These are phyloP conservation scores for Piaya cayana DNA, from an alignment of 2,113 vertebrate species.

Conservation along the genomic window DNA sequence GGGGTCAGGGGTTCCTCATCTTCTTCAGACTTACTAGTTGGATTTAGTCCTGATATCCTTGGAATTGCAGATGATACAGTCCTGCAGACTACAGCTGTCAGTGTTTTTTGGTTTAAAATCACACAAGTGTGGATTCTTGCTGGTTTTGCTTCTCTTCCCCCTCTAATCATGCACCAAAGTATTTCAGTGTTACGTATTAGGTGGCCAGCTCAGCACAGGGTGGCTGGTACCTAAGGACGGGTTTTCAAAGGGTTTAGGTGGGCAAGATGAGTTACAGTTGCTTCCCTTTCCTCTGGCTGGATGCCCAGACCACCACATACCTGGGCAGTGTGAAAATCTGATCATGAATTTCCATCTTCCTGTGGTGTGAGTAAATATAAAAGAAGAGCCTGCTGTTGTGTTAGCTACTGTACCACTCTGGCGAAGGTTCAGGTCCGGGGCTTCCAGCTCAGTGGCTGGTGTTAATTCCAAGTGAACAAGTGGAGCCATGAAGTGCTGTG, in stretches of 20 bases:
- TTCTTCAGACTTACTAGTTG: constrained; percentile 31
- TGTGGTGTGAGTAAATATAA: constrained; percentile 23
- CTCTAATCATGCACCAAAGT: constrained; percentile 7
- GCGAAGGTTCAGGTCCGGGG: not conserved
- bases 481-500: not conserved
- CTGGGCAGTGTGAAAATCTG: constrained; percentile 20
- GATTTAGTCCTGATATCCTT: constrained; percentile 43
- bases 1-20: not conserved
- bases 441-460: constrained; percentile 27
- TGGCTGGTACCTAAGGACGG: constrained; percentile 12
- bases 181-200: not conserved
- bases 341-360: not conserved
- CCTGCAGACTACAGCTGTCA: constrained; percentile 15
- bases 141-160: constrained; percentile 13
- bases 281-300: not conserved
- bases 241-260: constrained; percentile 5
- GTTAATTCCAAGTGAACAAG: not conserved
- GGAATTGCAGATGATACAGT: constrained; percentile 1
- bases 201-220: constrained; percentile 11
- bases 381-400: not conserved
- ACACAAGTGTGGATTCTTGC: constrained; percentile 22
- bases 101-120: constrained; percentile 19
- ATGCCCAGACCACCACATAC: constrained; percentile 14
- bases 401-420: not conserved
- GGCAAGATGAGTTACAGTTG: not conserved